Evolutionary conservation across 2,888 invertebrate genomes (phyloP).

Genomic region (Apodemia hepburni): DNA sequence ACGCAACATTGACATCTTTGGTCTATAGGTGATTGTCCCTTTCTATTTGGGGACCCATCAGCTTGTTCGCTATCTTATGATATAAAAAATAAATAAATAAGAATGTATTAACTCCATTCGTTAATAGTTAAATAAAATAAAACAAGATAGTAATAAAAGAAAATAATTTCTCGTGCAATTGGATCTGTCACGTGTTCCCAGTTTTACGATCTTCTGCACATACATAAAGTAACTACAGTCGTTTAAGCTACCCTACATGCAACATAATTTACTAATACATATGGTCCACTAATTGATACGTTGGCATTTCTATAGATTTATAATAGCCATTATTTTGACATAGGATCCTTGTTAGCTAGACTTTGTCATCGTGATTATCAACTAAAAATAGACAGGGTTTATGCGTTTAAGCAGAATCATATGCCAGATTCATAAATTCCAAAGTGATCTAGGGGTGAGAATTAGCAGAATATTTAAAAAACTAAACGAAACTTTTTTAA

Average conservation of each 20-base stretch:
- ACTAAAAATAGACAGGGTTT: background rate
- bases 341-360: background rate
- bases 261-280: slow-evolving; percentile 46
- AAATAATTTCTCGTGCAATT: slow-evolving; percentile 13
- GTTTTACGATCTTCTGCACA: slow-evolving; percentile 22
- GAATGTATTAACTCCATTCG: background rate
- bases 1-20: no score
- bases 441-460: background rate
- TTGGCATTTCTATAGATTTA: slow-evolving; percentile 34
- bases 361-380: background rate
- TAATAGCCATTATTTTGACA: slow-evolving; percentile 25
- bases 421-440: background rate
- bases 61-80: no score
- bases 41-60: no score
- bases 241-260: slow-evolving; percentile 28
- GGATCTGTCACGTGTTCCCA: slow-evolving; percentile 22
- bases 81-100: background rate
- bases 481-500: background rate
- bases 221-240: slow-evolving; percentile 21
- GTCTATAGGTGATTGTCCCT: no score
- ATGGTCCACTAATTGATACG: slow-evolving; percentile 31
- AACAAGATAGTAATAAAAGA: slow-evolving; percentile 19
- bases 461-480: background rate
- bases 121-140: slow-evolving; percentile 17
- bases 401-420: slow-evolving; percentile 1